Evolutionary conservation across 2,888 invertebrate species (phyloP), one percentile per base, ranked within the genome.

Genomic region (Synanthedon vespiformis): DNA sequence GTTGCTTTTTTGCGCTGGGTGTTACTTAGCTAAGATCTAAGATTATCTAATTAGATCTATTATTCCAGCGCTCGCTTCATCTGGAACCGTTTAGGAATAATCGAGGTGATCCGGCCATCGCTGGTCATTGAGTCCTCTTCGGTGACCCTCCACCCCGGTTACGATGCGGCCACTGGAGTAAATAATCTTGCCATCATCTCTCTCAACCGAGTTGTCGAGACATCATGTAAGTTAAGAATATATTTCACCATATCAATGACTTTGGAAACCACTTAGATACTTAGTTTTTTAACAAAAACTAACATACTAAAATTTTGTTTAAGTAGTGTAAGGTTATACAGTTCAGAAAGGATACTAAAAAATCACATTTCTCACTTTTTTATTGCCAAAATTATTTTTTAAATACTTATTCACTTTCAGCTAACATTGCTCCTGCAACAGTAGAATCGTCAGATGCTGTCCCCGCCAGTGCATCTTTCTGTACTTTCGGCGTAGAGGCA

Each of bases 11-110:
- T 22, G 22, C 22, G 22, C 4, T 4, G 4, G 22, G 22, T 4
- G 22, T 22, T 22, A 22, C 22, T 22, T 22, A 22, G 0, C 22
- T 22, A 1, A 22, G 2, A 18, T 2, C 18, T 18, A 18, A 18
- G 4, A 4, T 22, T 22, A 22, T 3, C 22, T 22, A 22, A 4
- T 22, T 22, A 2, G 4, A 22, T 22, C 4, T 22, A 22, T 22
- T 4, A 40, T 54, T 18, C 8, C 61, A 86, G 86, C 0, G 22
- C 57, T 10, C 71, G 74, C 22, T 86, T 73, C 71, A 53, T 77
- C 44, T 87, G 85, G 85, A 0, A 65, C 40, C 80, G 86, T 2
- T 79, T 64, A 50, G 83, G 73, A 3, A 59, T 55, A 0, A 58
- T 70, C 3, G 53, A 71, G 13, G 72, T 77, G 41, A 51, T 70